Conservation (phyloP, 2,113 vertebrate genomes). For the Lipophrys pholis region DNA sequence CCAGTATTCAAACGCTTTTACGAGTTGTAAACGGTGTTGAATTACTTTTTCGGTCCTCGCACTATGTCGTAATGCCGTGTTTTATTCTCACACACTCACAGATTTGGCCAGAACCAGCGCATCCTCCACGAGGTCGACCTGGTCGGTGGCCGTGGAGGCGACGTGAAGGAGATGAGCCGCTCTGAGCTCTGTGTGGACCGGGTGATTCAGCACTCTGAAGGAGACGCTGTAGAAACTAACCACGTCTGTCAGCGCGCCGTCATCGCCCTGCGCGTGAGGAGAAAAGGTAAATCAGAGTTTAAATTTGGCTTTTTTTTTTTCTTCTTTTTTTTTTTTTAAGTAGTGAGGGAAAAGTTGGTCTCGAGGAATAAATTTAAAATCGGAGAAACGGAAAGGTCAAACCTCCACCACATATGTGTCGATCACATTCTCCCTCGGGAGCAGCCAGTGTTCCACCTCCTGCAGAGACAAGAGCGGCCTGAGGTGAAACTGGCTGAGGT, state of each 20-base stretch:
- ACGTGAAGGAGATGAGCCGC: constrained; percentile 90
- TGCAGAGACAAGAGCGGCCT: constrained; percentile 84
- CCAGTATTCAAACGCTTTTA: background rate
- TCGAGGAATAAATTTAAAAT: background rate
- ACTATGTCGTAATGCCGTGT: too few relatives aligned
- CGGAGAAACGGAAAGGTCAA: constrained; percentile 46
- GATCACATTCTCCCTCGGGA: constrained; percentile 91
- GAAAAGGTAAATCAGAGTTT: background rate
- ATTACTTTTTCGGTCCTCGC: too few relatives aligned
- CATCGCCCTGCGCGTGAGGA: constrained; percentile 77
- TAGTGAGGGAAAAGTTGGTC: background rate
- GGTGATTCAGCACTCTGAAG: constrained; percentile 93
- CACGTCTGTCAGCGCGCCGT: constrained; percentile 89
- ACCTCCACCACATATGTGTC: constrained; percentile 97
- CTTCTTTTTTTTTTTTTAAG: too few relatives aligned
- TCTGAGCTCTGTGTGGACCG: constrained; percentile 89
- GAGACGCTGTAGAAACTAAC: constrained; percentile 92
- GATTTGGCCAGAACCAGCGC: constrained; percentile 91
- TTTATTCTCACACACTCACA: constrained; percentile 80
- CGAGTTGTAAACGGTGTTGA: too few relatives aligned
- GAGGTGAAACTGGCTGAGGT: constrained; percentile 89
- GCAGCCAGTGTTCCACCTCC: constrained; percentile 93
- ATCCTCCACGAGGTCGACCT: constrained; percentile 91
- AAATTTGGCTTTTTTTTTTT: background rate
- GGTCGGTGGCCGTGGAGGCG: constrained; percentile 86